These are phyloP conservation scores for Paragorgia papillata DNA, from an alignment of 92 coral and sea anemone genomes.

Conservation along the genomic window DNA sequence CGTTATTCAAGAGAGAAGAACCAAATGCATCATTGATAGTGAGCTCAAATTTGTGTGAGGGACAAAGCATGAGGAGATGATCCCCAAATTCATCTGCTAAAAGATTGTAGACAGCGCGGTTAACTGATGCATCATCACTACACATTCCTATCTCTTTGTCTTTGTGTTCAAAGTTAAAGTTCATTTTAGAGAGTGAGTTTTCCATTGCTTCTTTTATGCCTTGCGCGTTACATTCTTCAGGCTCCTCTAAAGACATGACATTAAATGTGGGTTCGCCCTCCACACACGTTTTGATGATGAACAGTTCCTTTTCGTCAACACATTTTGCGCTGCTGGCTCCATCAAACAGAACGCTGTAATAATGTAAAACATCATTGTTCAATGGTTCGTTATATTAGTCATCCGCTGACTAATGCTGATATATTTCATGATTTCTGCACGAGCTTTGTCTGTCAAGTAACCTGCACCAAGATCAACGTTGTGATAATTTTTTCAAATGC, in stretches of 20 bases:
- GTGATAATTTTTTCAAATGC: slow-evolving; percentile 29
- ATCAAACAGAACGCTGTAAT: slow-evolving; percentile 41
- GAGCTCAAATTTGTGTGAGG: slow-evolving; percentile 37
- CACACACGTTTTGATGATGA: slow-evolving; percentile 23
- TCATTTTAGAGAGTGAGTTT: slow-evolving; percentile 13
- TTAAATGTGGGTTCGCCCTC: slow-evolving; percentile 31
- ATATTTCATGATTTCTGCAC: slow-evolving; percentile 35
- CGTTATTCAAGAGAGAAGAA: slow-evolving; percentile 19
- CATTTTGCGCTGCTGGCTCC: slow-evolving; percentile 41
- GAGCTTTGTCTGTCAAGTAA: slow-evolving; percentile 23
- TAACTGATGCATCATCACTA: slow-evolving; percentile 34
- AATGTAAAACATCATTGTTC: slow-evolving; percentile 30
- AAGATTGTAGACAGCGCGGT: slow-evolving; percentile 28
- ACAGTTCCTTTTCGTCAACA: slow-evolving; percentile 35
- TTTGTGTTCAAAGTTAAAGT: slow-evolving; percentile 31
- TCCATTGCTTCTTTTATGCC: slow-evolving; percentile 41
- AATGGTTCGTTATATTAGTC: slow-evolving; percentile 33
- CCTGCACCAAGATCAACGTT: slow-evolving; percentile 25
- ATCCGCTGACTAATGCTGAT: slow-evolving; percentile 31
- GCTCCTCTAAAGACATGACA: slow-evolving; percentile 35
- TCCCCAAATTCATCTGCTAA: slow-evolving; percentile 31
- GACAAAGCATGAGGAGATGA: slow-evolving; percentile 25
- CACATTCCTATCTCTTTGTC: slow-evolving; percentile 36
- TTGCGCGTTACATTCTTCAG: slow-evolving; percentile 27
- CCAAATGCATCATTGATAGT: slow-evolving; percentile 35